Base-by-base conservation (phyloP, 2,797 vertebrate species). In the Pangasius djambal region DNA sequence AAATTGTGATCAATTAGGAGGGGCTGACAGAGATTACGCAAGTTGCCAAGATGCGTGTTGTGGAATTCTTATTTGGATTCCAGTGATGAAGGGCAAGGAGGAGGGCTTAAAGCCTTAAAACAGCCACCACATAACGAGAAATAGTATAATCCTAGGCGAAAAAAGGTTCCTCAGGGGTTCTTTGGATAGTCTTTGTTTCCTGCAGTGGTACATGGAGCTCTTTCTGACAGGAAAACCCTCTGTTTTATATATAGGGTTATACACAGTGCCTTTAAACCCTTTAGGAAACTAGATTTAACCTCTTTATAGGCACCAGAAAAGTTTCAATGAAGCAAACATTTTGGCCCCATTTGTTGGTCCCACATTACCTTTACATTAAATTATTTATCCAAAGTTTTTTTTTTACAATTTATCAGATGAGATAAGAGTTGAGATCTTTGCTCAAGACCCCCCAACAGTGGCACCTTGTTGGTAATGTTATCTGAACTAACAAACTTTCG, bases 1-100 rank as follows among this genome's bases (percentile, higher is more conserved):
- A 92, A 93, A 92, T 91, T 89, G 90, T 88, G 91, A 93, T 93
- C 90, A 92, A 90, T 92, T 93, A 92, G 91, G 85, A 82, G 65
- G 88, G 81, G 81, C 85, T 92, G 91, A 92, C 90, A 89, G 88
- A 63, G 59, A 87, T 89, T 89, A 92, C 86, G 85, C 89, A 85
- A 89, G 87, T 90, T 89, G 87, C 86, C 88, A 89, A 83, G 90
- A 86, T 84, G 86, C 86, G 78, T 91, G 91, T 89, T 87, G 88
- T 85, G 89, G 92, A 92, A 92, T 93, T 90, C 87, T 72, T 61
- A 69, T 72, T 61, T 61, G 79, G 86, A 91, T 91, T 92, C 91
- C 90, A 85, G 81, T 88, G 81, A 89, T 91, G 72, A 82, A 61
- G 61, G 79, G 13, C 50, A 57, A 0, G 57, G 55, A 44, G 79